Base-by-base conservation (phyloP, 2,113 vertebrate genomes). In the Mola mola region DNA sequence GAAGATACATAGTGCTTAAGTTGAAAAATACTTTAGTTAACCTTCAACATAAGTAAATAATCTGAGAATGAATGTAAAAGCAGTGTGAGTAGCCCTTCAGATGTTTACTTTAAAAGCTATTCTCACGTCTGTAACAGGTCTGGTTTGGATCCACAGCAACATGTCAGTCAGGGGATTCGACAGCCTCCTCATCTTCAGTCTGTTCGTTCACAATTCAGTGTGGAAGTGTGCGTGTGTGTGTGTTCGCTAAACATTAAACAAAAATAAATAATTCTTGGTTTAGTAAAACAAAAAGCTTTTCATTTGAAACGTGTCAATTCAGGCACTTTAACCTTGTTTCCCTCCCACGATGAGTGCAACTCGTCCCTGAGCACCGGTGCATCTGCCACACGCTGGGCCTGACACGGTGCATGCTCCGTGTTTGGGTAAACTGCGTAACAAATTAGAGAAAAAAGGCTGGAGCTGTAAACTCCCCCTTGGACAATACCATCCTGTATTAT, bases 391-490 rank as follows among this genome's bases (percentile, higher is more conserved):
- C 21, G 8, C 68, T 34, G 67, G 57, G 57, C 51, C 55, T 38
- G 43, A 59, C 76, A 75, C 59, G 51, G 67, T 69, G 57, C 73
- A 63, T 20, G 77, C 72, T 70, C 25, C 78, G 44, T 89, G 91
- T 92, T 91, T 90, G 87, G 84, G 85, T 92, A 93, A 93, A 91
- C 89, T 90, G 90, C 86, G 82, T 90, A 80, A 90, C 85, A 90
- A 92, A 92, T 90, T 83, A 78, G 78, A 80, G 72, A 79, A 81
- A 87, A 89, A 75, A 80, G 74, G 82, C 83, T 58, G 40, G 24
- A 72, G 69, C 75, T 19, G 74, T 84, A 88, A 88, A 89, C 85
- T 88, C 88, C 88, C 88, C 72, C 66, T 75, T 82, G 89, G 89
- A 91, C 86, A 84, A 89, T 88, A 80, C 52, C 50, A 34, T 72